Evolutionary conservation across 2,797 vertebrate species (phyloP), one percentile per base, ranked within the genome.

Genomic region (Brachyrhaphis roseni): DNA sequence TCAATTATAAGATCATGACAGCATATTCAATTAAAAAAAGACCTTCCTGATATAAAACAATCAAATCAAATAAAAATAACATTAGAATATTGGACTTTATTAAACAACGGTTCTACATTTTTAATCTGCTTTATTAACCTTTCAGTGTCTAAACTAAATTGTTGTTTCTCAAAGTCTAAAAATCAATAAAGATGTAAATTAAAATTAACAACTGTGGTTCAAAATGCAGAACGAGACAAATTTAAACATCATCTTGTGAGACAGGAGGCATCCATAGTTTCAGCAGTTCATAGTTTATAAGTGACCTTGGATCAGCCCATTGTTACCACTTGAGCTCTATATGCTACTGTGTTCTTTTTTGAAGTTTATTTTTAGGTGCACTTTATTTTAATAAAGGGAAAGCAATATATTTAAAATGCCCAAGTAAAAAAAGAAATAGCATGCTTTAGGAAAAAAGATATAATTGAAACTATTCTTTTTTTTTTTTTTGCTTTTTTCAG

Each of bases 281-380:
- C 41, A n/a, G 41, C 36, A 68, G 72, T 55, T 73, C 26, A 64
- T 34, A 59, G 81, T 49, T 87, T 78, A 83, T 51, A 55, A 34
- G 68, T 85, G 92, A 94, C 94, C 94, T 95, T 94, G 81, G 75
- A 47, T 55, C 78, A 71, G 12, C 41, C 26, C 7, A 28, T 45
- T 5, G 23, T 45, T 46, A 46, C 26, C 26, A 71, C 26, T 8
- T 46, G 12, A 15, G 45, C 64, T 23, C 8, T 26, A 28, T 62
- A 10, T 0, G 8, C 62, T 15, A 75, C 79, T 55, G 47, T 77
- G 51, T 36, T 59, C 75, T 76, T 82, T 51, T 76, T 83, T 57
- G 23, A 12, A 53, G 46, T 51, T 76, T 89, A 90, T 88, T 89
- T 90, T 85, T 87, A 82, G 81, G 70, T 0, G 8, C 12, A 59